Percentiles rank a stretch among this genome's conserved stretches.
Conservation (phyloP, 2,113 vertebrate genomes). For the Uropsilus gracilis region DNA sequence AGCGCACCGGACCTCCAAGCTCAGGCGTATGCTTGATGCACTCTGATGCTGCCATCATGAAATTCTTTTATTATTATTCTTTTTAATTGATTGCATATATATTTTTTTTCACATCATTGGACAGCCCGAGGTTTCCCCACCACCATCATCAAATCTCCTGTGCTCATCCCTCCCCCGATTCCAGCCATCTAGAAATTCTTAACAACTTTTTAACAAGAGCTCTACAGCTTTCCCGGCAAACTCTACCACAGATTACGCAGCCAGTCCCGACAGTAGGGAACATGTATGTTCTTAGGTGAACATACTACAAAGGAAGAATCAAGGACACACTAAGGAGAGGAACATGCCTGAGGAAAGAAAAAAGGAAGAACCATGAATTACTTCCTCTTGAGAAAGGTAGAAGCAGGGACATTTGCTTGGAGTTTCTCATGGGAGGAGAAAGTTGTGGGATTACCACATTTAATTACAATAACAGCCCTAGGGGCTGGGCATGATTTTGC, state of each 20-base stretch:
- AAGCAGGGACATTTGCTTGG: not conserved
- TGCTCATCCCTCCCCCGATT: too few relatives aligned
- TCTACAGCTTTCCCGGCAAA: not conserved
- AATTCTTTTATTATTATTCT: too few relatives aligned
- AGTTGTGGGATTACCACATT: rapidly evolving
- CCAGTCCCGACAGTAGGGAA: not conserved
- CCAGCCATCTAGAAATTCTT: too few relatives aligned
- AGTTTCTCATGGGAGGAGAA: not conserved
- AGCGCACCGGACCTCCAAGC: too few relatives aligned
- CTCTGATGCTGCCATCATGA: too few relatives aligned
- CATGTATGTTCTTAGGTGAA: not conserved
- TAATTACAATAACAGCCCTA: not conserved
- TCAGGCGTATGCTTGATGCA: too few relatives aligned
- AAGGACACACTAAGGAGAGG: not conserved
- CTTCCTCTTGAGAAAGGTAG: too few relatives aligned
- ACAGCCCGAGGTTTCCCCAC: too few relatives aligned
- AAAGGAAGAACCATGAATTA: not conserved
- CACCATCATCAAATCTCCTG: too few relatives aligned
- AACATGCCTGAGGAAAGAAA: not conserved
- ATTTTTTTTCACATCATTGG: too few relatives aligned
- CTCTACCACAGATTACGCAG: not conserved
- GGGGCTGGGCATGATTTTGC: not conserved
- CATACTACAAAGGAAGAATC: not conserved
- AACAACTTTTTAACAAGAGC: not conserved
- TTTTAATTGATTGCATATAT: too few relatives aligned